Base-by-base conservation (phyloP, 2,888 invertebrate genomes). In the Cepaea hortensis region DNA sequence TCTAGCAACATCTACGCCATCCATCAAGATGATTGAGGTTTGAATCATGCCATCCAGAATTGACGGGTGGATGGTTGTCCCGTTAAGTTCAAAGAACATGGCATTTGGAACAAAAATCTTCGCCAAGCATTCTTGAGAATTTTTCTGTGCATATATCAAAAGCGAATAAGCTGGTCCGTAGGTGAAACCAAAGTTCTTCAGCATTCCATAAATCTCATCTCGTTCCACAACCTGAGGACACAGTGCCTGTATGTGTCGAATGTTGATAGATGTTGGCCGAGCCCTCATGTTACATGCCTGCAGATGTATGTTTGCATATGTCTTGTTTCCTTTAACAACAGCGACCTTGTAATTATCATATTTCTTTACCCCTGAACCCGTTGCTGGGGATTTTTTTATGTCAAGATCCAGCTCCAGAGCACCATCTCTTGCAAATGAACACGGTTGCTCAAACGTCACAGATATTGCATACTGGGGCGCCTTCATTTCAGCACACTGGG, bases 41-140 rank as follows among this genome's bases (percentile, higher is more conserved):
- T 91, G 91, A 72, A 90, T 88, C 86, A 90, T 88, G n/a, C 89
- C 89, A 86, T 91, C 91, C 23, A 91, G 85, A 4, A 91, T 85
- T 20, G 90, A 88, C 15, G 91, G 91, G 82, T 91, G 91, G 18
- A 91, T 77, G 61, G 88, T 85, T 35, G 90, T 90, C 23, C 85
- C 76, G 9, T 86, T 68, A 48, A 89, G 61, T 76, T 91, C 89
- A 23, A 85, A 82, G 62, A 85, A 84, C 23, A 90, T 81, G 18
- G 76, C 81, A 13, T 88, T 87, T 48, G 89, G 89, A 9, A 90
- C 77, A 15, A 75, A 62, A 35, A 91, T 85, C 72, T 89, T 88
- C 11, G 88, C 88, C 13, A 91, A 80, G 75, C 90, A 90, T 86
- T 90, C 90, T 15, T 87, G 87, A 6, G 77, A 81, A 15, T 89